phyloP scores from a whole-genome alignment of 2,797 vertebrate genomes.

The Epinephelus malabaricus region DNA sequence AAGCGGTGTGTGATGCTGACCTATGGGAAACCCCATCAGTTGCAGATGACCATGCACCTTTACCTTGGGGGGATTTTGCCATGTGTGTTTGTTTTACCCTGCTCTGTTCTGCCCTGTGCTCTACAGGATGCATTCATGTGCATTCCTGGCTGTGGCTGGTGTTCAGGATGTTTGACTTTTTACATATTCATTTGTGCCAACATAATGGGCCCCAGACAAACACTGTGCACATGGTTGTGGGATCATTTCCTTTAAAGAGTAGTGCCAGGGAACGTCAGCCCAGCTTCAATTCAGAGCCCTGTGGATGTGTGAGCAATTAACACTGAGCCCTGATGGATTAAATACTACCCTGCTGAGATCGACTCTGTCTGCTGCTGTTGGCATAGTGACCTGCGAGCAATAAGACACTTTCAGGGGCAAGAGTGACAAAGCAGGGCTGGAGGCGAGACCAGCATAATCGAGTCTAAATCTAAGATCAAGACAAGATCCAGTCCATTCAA shows the following conservation, averaged over 20 bases:
- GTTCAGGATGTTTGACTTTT: constrained; percentile 15
- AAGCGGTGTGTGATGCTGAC: constrained; percentile 73
- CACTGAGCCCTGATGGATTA: constrained; percentile 74
- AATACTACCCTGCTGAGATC: constrained; percentile 66
- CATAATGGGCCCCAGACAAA: constrained; percentile 8
- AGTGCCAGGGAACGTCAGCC: constrained; percentile 25
- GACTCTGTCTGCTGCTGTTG: constrained; percentile 57
- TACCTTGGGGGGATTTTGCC: constrained; percentile 45
- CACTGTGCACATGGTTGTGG: constrained; percentile 19
- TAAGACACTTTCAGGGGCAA: constrained; percentile 38
- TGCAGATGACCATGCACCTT: constrained; percentile 49
- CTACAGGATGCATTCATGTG: background rate
- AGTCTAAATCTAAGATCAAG: too few relatives aligned
- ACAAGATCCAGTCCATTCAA: too few relatives aligned
- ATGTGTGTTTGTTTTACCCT: constrained; percentile 57
- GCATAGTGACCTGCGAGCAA: constrained; percentile 53
- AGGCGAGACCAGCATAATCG: too few relatives aligned
- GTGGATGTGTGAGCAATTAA: constrained; percentile 76
- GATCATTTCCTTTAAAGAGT: constrained; percentile 31
- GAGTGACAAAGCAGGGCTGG: constrained; percentile 2
- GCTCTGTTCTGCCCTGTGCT: constrained; percentile 18
- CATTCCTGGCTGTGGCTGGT: background rate
- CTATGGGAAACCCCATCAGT: constrained; percentile 76
- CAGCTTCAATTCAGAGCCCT: constrained; percentile 53
- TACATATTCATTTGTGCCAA: constrained; percentile 18